Conservation (phyloP, 2,888 invertebrate genomes). For the Galerucella nymphaeae region DNA sequence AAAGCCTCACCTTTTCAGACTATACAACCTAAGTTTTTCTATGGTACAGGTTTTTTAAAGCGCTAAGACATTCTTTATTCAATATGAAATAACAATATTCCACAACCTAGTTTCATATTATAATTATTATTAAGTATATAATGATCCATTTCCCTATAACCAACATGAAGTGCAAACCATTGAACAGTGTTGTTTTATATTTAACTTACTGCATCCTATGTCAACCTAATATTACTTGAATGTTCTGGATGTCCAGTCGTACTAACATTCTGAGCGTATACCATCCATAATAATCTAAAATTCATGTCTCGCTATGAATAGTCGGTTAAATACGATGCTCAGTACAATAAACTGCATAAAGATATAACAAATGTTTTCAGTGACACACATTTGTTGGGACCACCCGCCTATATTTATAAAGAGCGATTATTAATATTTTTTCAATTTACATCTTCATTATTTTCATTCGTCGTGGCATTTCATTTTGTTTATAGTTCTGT, state of each 20-base stretch:
- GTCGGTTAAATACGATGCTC: not conserved
- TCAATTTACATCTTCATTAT: too few relatives aligned
- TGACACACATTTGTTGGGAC: too few relatives aligned
- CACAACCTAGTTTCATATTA: not conserved
- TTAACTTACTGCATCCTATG: constrained; percentile 15
- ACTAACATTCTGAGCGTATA: constrained; percentile 6
- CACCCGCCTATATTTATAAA: too few relatives aligned
- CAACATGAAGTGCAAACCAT: constrained; percentile 12
- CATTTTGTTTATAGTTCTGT: too few relatives aligned
- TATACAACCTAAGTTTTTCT: not conserved
- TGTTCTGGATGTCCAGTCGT: constrained; percentile 10
- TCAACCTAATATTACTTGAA: constrained; percentile 17
- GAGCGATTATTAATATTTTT: too few relatives aligned
- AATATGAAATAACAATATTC: not conserved
- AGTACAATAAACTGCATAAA: too few relatives aligned
- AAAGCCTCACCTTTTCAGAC: not conserved
- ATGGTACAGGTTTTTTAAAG: not conserved
- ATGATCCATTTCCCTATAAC: not conserved
- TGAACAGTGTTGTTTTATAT: constrained; percentile 10
- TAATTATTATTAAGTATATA: too few relatives aligned
- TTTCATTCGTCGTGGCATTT: too few relatives aligned
- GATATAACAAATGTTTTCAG: too few relatives aligned
- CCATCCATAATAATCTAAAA: constrained; percentile 16
- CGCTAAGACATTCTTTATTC: constrained; percentile 3
- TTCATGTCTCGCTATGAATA: constrained; percentile 6